phyloP scores from a whole-genome alignment of 1,140 invertebrate genomes.

The Platorchestia sp. region DNA sequence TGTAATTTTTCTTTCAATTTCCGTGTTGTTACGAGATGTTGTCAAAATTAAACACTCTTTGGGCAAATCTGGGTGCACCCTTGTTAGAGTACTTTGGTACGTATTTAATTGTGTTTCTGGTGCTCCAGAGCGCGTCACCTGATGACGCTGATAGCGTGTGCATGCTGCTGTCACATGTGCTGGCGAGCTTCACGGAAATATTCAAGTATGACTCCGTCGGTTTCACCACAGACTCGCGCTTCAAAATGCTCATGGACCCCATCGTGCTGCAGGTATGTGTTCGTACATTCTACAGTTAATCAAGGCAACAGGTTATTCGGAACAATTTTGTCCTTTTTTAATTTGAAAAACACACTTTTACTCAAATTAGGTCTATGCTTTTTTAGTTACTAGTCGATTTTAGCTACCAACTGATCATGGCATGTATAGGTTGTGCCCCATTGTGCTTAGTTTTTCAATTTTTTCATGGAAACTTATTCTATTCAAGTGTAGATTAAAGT shows the following conservation, averaged over 20 bases:
- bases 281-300: not conserved
- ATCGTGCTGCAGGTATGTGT: slow-evolving; percentile 83
- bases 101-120: too few relatives aligned
- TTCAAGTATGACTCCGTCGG: slow-evolving; percentile 85
- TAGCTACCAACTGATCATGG: too few relatives aligned
- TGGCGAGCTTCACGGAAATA: slow-evolving; percentile 82
- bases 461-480: not conserved
- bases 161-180: slow-evolving; percentile 78
- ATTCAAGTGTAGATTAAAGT: not conserved
- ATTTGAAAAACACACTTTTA: not conserved
- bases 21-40: too few relatives aligned
- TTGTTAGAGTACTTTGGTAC: too few relatives aligned
- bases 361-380: not conserved
- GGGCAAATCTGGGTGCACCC: too few relatives aligned
- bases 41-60: too few relatives aligned
- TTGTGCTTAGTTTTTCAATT: not conserved
- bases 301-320: not conserved
- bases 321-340: not conserved
- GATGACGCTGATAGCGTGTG: slow-evolving; percentile 61
- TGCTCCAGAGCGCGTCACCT: not conserved
- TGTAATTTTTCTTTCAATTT: too few relatives aligned
- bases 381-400: not conserved
- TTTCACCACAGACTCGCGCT: slow-evolving; percentile 87
- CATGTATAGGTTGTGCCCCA: not conserved
- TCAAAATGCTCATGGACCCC: slow-evolving; percentile 85